These are phyloP conservation scores for Drosophila melanosoma DNA, from an alignment of 2,888 invertebrate genomes.

Conservation along the genomic window DNA sequence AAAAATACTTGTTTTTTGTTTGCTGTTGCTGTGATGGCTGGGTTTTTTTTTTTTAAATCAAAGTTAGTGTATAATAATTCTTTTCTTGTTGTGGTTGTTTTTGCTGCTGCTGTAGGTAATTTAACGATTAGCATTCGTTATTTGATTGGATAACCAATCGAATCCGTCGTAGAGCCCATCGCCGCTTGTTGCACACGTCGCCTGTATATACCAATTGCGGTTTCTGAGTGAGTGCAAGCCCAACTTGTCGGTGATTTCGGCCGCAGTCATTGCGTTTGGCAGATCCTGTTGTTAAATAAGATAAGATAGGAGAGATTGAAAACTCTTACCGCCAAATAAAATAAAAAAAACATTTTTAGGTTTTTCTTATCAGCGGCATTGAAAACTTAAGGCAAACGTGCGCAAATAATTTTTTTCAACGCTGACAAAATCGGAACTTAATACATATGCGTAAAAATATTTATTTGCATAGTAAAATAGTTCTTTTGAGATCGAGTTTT, in stretches of 20 bases:
- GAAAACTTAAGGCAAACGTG: not conserved
- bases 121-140: constrained; percentile 99
- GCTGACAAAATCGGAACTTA: constrained; percentile 3
- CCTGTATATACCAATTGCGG: constrained; percentile 99
- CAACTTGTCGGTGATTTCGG: constrained; percentile 99
- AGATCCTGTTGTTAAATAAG: constrained; percentile 90
- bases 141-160: constrained; percentile 99
- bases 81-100: constrained; percentile 42
- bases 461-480: not conserved
- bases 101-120: constrained; percentile 60
- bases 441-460: not conserved
- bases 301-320: constrained; percentile 2
- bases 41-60: constrained; percentile 63
- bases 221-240: constrained; percentile 99
- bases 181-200: constrained; percentile 99
- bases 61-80: constrained; percentile 67
- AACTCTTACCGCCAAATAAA: constrained; percentile 24
- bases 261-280: constrained; percentile 99
- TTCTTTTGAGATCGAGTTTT: not conserved
- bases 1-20: constrained; percentile 7
- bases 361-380: constrained; percentile 29
- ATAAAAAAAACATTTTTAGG: not conserved
- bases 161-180: constrained; percentile 99
- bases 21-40: constrained; percentile 60
- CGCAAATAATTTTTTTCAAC: not conserved